phyloP scores from a whole-genome alignment of 2,888 invertebrate species.

The Drosophila mimica region DNA sequence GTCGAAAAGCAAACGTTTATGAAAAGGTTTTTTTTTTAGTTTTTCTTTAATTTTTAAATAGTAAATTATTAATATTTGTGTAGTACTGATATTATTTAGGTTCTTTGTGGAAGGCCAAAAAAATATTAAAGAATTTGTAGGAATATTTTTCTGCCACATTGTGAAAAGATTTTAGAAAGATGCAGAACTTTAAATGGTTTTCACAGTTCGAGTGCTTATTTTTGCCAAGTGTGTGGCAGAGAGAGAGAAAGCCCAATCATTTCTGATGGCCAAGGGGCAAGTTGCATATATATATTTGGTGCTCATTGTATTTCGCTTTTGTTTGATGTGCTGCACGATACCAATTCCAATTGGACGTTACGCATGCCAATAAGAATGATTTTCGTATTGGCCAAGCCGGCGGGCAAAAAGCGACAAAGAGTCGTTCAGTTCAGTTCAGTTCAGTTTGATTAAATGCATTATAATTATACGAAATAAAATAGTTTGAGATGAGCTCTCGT shows the following conservation, averaged over 20 bases:
- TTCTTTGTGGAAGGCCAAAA: neutral
- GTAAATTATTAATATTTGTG: neutral
- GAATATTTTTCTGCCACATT: neutral
- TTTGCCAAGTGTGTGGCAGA: conserved; percentile 2
- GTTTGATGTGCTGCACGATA: conserved; percentile 40
- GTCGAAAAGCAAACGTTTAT: neutral
- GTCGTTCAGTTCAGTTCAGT: neutral
- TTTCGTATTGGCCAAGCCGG: neutral
- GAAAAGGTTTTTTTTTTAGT: neutral
- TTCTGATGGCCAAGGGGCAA: conserved; percentile 12
- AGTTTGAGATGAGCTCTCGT: conserved; percentile 3
- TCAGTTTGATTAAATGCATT: conserved; percentile 45
- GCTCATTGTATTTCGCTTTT: conserved; percentile 31
- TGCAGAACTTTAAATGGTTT: neutral
- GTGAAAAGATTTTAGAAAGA: neutral
- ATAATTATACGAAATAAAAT: conserved; percentile 43
- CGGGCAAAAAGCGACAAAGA: neutral
- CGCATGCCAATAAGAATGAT: conserved; percentile 35
- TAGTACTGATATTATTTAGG: neutral
- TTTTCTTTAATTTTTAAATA: neutral
- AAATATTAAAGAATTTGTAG: neutral
- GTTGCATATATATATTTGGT: neutral
- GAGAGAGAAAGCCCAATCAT: conserved; percentile 2
- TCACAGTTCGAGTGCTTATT: neutral
- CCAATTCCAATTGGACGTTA: conserved; percentile 36